These are phyloP conservation scores for Chrysopa pallens DNA, from an alignment of 1,140 invertebrate species.

Conservation along the genomic window DNA sequence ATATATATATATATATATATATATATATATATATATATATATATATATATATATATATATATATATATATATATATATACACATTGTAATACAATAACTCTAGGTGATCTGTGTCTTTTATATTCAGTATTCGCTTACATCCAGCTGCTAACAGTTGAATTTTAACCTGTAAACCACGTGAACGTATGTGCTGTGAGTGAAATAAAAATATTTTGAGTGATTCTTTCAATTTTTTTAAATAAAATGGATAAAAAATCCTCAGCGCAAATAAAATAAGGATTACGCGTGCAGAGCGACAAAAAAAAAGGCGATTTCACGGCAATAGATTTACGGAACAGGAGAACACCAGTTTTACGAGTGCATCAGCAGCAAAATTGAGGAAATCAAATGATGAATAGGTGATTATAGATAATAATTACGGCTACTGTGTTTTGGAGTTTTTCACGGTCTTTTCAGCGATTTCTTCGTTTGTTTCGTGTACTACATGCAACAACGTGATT, in stretches of 20 bases:
- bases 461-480: neutral
- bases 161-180: neutral
- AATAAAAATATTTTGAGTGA: neutral
- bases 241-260: neutral
- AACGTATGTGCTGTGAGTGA: neutral
- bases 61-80: no score
- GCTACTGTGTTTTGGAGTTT: neutral
- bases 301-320: neutral
- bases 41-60: no score
- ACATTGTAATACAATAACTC: no score
- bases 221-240: neutral
- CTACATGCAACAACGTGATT: neutral
- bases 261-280: neutral
- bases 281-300: neutral
- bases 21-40: no score
- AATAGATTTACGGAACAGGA: neutral
- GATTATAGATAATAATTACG: neutral
- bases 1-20: no score
- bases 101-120: no score
- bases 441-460: neutral
- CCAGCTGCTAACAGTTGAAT: no score
- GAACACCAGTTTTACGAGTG: neutral
- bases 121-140: no score
- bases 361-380: no score
- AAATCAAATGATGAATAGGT: neutral